Conservation (phyloP, 2,888 invertebrate species). For the Drosophila paranaensis region DNA sequence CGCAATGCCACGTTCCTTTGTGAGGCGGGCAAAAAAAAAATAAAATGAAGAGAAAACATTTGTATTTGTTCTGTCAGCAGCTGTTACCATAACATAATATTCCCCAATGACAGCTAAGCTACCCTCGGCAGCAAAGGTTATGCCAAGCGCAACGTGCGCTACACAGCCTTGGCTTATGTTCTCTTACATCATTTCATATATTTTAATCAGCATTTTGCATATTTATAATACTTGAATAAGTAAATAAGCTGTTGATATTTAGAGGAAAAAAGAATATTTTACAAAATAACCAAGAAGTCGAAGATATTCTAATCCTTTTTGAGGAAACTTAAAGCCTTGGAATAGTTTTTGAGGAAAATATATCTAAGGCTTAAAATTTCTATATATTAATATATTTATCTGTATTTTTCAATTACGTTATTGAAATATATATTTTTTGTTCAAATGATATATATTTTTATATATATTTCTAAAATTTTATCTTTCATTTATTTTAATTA, state of each 20-base stretch:
- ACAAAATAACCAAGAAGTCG: too few relatives aligned
- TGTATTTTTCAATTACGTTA: too few relatives aligned
- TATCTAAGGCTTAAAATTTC: too few relatives aligned
- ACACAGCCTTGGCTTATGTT: background rate
- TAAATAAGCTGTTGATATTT: background rate
- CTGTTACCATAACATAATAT: slow-evolving; percentile 2
- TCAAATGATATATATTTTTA: too few relatives aligned
- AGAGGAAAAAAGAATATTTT: too few relatives aligned
- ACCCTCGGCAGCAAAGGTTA: background rate
- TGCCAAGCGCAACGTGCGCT: background rate
- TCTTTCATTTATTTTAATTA: too few relatives aligned
- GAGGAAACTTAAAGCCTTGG: too few relatives aligned
- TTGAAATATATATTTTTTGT: too few relatives aligned
- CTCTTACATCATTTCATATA: background rate
- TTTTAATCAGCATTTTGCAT: background rate
- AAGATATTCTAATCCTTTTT: too few relatives aligned
- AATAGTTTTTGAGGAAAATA: too few relatives aligned
- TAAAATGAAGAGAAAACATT: background rate
- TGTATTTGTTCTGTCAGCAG: slow-evolving; percentile 5
- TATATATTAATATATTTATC: too few relatives aligned
- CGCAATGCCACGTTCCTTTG: background rate
- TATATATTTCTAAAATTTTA: too few relatives aligned
- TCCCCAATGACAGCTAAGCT: slow-evolving; percentile 1
- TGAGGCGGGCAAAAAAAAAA: background rate
- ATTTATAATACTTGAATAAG: background rate